Conservation (phyloP, 2,888 invertebrate species). For the Drosophila affinis region DNA sequence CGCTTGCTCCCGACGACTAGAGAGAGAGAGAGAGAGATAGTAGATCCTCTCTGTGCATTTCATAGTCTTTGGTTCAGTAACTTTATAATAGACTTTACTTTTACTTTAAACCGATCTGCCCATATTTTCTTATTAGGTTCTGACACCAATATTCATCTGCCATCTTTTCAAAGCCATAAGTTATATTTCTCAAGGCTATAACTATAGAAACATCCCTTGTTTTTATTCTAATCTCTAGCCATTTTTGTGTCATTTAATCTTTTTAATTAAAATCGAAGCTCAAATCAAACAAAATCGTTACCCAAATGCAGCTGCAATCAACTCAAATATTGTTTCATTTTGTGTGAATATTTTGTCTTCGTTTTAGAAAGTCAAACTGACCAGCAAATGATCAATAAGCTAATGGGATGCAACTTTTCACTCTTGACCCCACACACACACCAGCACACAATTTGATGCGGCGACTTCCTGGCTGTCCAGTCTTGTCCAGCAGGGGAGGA, state of each 20-base stretch:
- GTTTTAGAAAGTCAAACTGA: constrained; percentile 12
- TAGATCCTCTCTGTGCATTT: too few relatives aligned
- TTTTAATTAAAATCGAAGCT: neutral
- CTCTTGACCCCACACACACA: constrained; percentile 40
- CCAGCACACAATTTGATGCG: constrained; percentile 45
- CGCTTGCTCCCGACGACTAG: too few relatives aligned
- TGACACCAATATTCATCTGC: neutral
- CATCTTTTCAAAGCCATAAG: too few relatives aligned
- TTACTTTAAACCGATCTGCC: too few relatives aligned
- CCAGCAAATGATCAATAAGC: constrained; percentile 32
- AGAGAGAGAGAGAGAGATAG: too few relatives aligned
- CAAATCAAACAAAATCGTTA: neutral
- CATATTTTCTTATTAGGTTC: neutral
- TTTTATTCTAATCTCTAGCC: neutral
- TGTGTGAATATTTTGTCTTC: constrained; percentile 4
- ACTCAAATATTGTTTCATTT: neutral
- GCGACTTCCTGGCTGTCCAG: constrained; percentile 25
- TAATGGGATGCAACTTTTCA: constrained; percentile 53
- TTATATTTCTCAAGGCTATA: neutral
- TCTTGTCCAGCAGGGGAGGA: neutral
- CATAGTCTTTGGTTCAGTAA: too few relatives aligned
- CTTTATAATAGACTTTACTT: too few relatives aligned
- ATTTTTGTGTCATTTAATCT: neutral
- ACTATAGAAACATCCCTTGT: accelerated
- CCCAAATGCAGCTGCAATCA: neutral